Evolutionary conservation across 2,888 invertebrate genomes (phyloP).

Genomic region (Morpho achilles): DNA sequence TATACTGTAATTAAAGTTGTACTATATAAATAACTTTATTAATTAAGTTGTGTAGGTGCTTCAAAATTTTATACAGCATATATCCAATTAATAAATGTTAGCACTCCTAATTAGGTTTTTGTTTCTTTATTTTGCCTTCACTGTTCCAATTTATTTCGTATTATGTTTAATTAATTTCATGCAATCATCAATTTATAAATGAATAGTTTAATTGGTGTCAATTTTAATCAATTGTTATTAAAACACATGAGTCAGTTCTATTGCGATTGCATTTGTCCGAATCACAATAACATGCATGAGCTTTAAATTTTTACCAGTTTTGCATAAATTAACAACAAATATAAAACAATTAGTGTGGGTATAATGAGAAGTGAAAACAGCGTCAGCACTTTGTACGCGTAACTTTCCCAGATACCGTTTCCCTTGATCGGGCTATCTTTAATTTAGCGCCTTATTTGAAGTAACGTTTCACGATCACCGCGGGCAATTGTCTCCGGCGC

Average conservation of each 20-base stretch:
- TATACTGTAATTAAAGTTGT: slow-evolving; percentile 1
- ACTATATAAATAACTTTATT: not conserved
- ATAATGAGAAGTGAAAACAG: slow-evolving; percentile 6
- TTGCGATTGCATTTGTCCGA: too few species aligned
- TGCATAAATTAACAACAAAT: not conserved
- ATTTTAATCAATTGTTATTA: too few species aligned
- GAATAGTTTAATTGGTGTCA: too few species aligned
- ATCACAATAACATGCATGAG: too few species aligned
- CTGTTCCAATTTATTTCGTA: too few species aligned
- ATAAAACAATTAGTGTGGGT: not conserved
- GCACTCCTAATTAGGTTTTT: too few species aligned
- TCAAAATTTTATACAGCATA: not conserved
- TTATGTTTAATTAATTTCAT: too few species aligned
- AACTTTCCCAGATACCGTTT: slow-evolving; percentile 7
- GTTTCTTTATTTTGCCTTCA: too few species aligned
- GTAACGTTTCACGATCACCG: slow-evolving; percentile 26
- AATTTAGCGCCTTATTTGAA: slow-evolving; percentile 23
- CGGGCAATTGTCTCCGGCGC: slow-evolving; percentile 29
- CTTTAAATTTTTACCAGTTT: too few species aligned
- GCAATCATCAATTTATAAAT: too few species aligned
- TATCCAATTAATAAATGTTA: too few species aligned
- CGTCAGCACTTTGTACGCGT: slow-evolving; percentile 5
- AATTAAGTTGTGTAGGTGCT: slow-evolving; percentile 3
- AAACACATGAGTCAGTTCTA: too few species aligned
- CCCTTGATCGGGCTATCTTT: slow-evolving; percentile 13